Conservation (phyloP, 2,797 vertebrate genomes). For the Lagodon rhomboides region DNA sequence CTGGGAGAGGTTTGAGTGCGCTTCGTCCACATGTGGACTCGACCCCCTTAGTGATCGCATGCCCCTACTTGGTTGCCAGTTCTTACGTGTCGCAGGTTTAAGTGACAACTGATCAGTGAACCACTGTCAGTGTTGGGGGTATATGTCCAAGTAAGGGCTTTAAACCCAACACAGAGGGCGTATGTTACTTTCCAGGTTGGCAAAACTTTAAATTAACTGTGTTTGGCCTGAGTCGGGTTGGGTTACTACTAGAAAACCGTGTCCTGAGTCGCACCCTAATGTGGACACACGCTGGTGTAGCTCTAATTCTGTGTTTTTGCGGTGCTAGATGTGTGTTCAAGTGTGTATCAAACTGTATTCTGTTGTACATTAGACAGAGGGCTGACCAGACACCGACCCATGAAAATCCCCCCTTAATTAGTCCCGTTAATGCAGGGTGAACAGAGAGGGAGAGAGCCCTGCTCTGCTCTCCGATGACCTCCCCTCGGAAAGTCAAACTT, state of each 20-base stretch:
- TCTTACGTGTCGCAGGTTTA: too few species aligned
- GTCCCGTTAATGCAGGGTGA: not conserved
- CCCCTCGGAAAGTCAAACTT: constrained; percentile 21
- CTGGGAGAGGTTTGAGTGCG: not conserved
- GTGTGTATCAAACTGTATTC: not conserved
- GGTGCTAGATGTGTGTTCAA: not conserved
- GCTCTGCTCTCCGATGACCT: constrained; percentile 18
- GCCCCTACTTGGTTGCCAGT: too few species aligned
- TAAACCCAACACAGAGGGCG: too few species aligned
- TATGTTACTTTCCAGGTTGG: too few species aligned
- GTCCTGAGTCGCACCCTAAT: too few species aligned
- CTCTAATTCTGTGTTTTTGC: not conserved
- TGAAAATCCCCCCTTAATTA: constrained; percentile 12
- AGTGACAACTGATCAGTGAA: too few species aligned
- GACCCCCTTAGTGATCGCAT: too few species aligned
- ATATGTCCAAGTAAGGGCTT: too few species aligned
- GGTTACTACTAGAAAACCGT: too few species aligned
- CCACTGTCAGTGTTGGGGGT: too few species aligned
- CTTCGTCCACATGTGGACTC: not conserved
- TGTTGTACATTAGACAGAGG: not conserved
- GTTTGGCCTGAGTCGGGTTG: too few species aligned
- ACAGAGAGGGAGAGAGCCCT: not conserved
- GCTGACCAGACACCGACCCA: not conserved
- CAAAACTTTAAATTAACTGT: too few species aligned
- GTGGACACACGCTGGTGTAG: not conserved